Percentiles rank a stretch among this genome's conserved stretches.
Evolutionary conservation across 2,113 vertebrate species (phyloP).

Genomic region (Camelus dromedarius): DNA sequence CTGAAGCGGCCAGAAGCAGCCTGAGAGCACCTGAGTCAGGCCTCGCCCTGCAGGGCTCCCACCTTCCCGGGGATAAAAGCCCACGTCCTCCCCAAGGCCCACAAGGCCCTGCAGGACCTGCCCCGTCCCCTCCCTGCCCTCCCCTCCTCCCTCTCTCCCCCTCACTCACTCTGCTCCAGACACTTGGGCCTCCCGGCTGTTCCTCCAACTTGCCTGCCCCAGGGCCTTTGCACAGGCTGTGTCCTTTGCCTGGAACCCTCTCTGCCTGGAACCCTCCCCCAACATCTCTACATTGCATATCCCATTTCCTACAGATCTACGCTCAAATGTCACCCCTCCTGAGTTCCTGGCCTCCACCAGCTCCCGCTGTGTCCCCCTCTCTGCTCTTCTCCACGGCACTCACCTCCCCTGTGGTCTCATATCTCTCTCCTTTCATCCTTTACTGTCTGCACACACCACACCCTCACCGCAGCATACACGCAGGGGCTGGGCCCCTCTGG

Average conservation of each 20-base stretch:
- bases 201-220: neutral
- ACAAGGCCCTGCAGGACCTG: neutral
- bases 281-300: too few relatives aligned
- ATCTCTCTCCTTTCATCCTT: neutral
- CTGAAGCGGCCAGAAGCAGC: neutral
- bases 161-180: neutral
- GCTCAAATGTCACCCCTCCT: neutral
- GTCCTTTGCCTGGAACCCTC: neutral
- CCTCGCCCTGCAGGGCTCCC: neutral
- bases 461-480: accelerated
- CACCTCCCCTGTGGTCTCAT: accelerated
- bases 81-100: neutral
- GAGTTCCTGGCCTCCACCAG: neutral
- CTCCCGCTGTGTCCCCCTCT: neutral
- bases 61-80: neutral
- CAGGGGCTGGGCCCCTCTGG: accelerated
- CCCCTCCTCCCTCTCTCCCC: neutral
- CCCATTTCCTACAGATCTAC: neutral
- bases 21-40: neutral
- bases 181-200: neutral
- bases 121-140: neutral
- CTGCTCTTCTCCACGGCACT: neutral
- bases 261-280: neutral
- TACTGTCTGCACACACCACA: neutral
- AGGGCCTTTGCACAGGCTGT: neutral